These are phyloP conservation scores for Epirrita christyi DNA, from an alignment of 2,888 invertebrate species.

Conservation along the genomic window DNA sequence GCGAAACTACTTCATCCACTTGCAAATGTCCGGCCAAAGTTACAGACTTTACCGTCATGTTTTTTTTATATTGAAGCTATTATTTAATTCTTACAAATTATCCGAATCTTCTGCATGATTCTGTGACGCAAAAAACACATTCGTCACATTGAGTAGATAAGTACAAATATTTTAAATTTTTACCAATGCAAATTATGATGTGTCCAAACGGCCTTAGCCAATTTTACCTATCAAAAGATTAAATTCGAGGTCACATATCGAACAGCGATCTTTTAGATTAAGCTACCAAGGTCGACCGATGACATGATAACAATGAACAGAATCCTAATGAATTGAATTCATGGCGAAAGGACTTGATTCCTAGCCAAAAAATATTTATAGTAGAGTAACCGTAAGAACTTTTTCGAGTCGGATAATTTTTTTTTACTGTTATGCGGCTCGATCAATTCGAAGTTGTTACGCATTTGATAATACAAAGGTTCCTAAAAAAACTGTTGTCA, in stretches of 20 bases:
- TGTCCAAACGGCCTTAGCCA: conserved; percentile 18
- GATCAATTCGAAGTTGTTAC: no score
- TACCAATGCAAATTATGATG: conserved; percentile 22
- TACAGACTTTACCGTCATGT: no score
- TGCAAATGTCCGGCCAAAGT: no score
- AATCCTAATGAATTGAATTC: conserved; percentile 12
- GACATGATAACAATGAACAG: conserved; percentile 17
- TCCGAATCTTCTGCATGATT: no score
- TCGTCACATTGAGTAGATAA: conserved; percentile 6
- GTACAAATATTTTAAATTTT: no score
- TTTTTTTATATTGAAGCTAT: no score
- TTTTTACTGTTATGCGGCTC: no score
- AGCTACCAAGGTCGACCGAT: conserved; percentile 13
- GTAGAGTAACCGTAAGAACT: no score
- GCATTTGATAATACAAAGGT: no score
- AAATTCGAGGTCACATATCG: conserved; percentile 22
- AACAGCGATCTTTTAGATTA: conserved; percentile 15
- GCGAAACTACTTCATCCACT: conserved; percentile 13
- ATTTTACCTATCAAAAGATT: conserved; percentile 26
- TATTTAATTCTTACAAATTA: no score
- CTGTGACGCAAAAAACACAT: conserved; percentile 1
- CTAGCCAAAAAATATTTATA: background rate
- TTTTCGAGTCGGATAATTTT: no score
- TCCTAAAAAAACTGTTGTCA: no score
- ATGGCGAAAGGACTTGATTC: background rate